Base-by-base conservation (phyloP, 2,888 invertebrate genomes). In the Dasysyrphus tricinctus region DNA sequence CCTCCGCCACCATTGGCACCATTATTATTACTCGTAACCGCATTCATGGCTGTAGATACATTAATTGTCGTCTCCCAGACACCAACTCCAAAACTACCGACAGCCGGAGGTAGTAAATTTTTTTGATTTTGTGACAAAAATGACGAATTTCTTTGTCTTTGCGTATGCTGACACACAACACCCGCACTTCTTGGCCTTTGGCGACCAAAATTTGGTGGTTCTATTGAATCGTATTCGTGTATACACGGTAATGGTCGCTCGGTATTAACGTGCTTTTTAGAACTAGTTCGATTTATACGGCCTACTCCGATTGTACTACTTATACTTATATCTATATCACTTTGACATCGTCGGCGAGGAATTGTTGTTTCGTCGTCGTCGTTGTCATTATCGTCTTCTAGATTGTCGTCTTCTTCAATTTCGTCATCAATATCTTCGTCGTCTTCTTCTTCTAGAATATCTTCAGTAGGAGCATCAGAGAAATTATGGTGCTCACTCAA, bases 401-500 rank as follows among this genome's bases (percentile, higher is more conserved):
- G 88, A 65, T 86, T 78, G 19, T 88, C 82, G 14, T 88, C 84
- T 19, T 88, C 77, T 12, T 89, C 88, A 37, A 85, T 89, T 80
- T 90, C 90, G 73, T 59, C 44, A 29, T 63, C 89, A 29, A 69
- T 78, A 44, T 89, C 89, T 2, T 89, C 89, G 88, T 90, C 89
- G 42, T 88, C 83, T 39, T 86, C 81, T 65, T 57, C 57, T 32
- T 49, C 69, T 67, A 63, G 14, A 39, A 63, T 80, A 42, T 49
- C 73, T 24, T 54, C 80, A 61, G 59, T 75, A 42, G 77, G 85
- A 61, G 80, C 76, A 34, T 88, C 88, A 12, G 88, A 88, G 73
- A 89, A 88, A 88, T 89, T 89, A 76, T 90, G 90, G 65, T 90
- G 89, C 44, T 90, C 90, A 89, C 91, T 88, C 88, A 90, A 88